Evolutionary conservation across 2,888 invertebrate species (phyloP).

Genomic region (Dorcus hopei): DNA sequence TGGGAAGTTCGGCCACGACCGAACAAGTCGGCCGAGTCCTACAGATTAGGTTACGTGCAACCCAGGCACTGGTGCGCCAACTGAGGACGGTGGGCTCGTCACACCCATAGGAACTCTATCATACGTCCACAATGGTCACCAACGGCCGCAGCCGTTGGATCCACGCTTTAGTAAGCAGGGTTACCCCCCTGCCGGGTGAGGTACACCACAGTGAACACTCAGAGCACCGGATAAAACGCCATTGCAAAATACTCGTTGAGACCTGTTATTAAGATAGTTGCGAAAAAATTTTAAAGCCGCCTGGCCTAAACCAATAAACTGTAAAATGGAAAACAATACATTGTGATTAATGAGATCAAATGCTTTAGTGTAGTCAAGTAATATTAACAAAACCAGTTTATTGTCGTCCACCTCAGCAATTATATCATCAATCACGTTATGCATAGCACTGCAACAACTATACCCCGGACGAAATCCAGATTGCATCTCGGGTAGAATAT

Average conservation of each 20-base stretch:
- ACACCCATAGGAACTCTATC: no score
- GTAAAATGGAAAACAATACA: not conserved
- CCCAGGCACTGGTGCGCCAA: no score
- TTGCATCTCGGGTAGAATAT: not conserved
- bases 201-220: not conserved
- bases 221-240: not conserved
- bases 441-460: not conserved
- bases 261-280: not conserved
- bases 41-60: no score
- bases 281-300: not conserved
- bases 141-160: no score
- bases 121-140: no score
- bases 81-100: no score
- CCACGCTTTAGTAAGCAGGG: no score
- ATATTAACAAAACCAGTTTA: not conserved
- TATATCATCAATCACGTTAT: no score
- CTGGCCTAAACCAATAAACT: not conserved
- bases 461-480: not conserved
- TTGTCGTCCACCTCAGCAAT: not conserved
- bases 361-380: not conserved
- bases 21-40: no score
- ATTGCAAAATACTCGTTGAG: not conserved
- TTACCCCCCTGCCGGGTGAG: no score
- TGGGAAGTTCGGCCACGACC: no score
- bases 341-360: not conserved